phyloP scores from a whole-genome alignment of 2,888 invertebrate genomes.

The Chrysomela aeneicollis region DNA sequence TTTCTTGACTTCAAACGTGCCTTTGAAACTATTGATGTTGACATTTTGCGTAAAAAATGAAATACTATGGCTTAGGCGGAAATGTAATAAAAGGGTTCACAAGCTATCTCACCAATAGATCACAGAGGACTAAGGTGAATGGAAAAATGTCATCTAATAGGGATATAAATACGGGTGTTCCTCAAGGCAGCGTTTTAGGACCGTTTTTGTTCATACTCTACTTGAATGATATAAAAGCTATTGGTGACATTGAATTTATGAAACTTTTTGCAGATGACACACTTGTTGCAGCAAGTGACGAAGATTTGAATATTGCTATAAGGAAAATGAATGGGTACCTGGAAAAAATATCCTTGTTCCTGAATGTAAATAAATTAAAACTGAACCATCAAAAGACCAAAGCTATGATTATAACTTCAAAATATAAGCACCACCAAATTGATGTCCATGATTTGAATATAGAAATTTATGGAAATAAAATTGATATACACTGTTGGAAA shows the following conservation, averaged over 20 bases:
- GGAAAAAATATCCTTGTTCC: neutral
- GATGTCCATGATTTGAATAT: neutral
- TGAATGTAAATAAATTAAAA: neutral
- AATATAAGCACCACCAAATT: neutral
- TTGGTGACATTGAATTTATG: too few relatives aligned
- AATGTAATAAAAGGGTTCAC: conserved; percentile 8
- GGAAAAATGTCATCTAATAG: neutral
- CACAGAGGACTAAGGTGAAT: neutral
- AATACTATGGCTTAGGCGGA: conserved; percentile 1
- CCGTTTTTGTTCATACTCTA: neutral
- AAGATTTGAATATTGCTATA: neutral
- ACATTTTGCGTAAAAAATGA: conserved; percentile 15
- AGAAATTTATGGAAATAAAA: neutral
- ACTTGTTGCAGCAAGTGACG: neutral
- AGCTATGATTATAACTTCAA: neutral
- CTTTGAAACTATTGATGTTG: conserved; percentile 8
- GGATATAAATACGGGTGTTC: neutral
- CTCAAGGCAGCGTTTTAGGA: neutral
- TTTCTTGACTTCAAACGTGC: conserved; percentile 17
- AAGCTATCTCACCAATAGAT: conserved; percentile 9
- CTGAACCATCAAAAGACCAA: neutral
- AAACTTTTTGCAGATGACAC: too few relatives aligned
- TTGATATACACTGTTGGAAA: too few relatives aligned
- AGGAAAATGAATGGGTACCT: neutral
- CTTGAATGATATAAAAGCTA: neutral